These are phyloP conservation scores for Hirtodrosophila duncani DNA, from an alignment of 2,888 invertebrate genomes.

Conservation along the genomic window DNA sequence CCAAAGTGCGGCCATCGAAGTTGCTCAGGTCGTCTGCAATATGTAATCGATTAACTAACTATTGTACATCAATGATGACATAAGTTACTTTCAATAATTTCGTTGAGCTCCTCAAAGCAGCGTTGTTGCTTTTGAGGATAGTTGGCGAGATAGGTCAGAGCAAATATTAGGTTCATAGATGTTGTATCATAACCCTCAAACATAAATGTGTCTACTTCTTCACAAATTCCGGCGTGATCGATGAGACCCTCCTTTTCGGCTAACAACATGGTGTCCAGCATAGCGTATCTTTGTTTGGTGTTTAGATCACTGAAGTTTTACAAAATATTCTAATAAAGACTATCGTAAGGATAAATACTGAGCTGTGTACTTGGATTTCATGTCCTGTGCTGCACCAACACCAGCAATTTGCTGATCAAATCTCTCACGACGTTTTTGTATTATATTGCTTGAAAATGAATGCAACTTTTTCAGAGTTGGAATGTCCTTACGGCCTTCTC, in stretches of 20 bases:
- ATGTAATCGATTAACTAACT: too few species aligned
- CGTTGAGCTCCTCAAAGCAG: background rate
- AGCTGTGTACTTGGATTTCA: slow-evolving; percentile 15
- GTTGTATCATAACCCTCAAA: slow-evolving; percentile 56
- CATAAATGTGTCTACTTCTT: slow-evolving; percentile 86
- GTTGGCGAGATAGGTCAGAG: slow-evolving; percentile 54
- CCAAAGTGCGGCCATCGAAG: slow-evolving; percentile 43
- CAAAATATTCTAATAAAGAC: too few species aligned
- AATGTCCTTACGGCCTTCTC: slow-evolving; percentile 39
- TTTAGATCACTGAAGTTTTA: slow-evolving; percentile 10
- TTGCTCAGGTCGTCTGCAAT: slow-evolving; percentile 38
- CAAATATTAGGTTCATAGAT: slow-evolving; percentile 56
- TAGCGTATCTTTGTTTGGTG: slow-evolving; percentile 59
- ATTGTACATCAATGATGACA: too few species aligned
- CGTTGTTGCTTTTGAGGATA: slow-evolving; percentile 51
- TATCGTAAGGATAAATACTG: too few species aligned
- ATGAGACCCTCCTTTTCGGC: slow-evolving; percentile 66
- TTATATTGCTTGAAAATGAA: slow-evolving; percentile 57
- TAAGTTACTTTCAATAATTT: too few species aligned
- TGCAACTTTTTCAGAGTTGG: slow-evolving; percentile 48
- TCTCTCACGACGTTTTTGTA: slow-evolving; percentile 44
- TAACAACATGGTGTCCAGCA: slow-evolving; percentile 64
- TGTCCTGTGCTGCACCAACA: too few species aligned
- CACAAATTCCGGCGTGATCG: slow-evolving; percentile 80
- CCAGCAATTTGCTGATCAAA: too few species aligned